A percentile compares a stretch with the other conserved stretches of the same genome.
Conservation (phyloP, 2,797 vertebrate genomes). For the Periparus ater region DNA sequence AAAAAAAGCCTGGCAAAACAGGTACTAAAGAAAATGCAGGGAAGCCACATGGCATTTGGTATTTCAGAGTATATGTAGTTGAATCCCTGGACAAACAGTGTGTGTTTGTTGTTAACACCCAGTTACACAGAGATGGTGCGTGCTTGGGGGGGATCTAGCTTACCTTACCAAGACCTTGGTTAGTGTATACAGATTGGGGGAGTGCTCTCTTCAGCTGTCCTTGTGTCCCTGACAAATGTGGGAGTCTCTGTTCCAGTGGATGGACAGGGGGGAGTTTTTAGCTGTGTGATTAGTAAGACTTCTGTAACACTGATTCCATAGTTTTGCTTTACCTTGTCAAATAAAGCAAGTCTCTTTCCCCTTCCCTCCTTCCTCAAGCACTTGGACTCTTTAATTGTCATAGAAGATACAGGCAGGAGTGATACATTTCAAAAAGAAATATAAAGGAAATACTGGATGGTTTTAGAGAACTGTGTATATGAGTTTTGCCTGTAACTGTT, state of each 20-base stretch:
- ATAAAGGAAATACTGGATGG: background rate
- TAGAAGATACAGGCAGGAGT: background rate
- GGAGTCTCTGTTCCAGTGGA: background rate
- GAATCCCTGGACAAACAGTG: background rate
- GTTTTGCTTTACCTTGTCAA: background rate
- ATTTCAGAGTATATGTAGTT: fast-evolving
- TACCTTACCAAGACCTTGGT: background rate
- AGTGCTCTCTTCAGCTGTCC: background rate
- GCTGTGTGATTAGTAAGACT: fast-evolving
- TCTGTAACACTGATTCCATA: background rate
- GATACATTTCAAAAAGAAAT: background rate
- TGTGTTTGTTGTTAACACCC: background rate
- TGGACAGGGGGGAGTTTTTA: background rate
- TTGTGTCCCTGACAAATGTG: background rate
- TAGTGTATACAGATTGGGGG: background rate
- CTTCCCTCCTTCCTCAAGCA: background rate
- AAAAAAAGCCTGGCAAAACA: background rate
- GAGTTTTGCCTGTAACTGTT: background rate
- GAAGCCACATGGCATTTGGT: background rate
- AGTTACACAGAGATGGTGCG: fast-evolving
- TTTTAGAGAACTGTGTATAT: background rate
- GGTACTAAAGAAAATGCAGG: background rate
- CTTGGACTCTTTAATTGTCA: background rate
- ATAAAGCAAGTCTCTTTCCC: background rate
- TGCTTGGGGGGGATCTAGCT: background rate